phyloP scores from a whole-genome alignment of 1,140 invertebrate genomes.

The Neoseiulus cucumeris region DNA sequence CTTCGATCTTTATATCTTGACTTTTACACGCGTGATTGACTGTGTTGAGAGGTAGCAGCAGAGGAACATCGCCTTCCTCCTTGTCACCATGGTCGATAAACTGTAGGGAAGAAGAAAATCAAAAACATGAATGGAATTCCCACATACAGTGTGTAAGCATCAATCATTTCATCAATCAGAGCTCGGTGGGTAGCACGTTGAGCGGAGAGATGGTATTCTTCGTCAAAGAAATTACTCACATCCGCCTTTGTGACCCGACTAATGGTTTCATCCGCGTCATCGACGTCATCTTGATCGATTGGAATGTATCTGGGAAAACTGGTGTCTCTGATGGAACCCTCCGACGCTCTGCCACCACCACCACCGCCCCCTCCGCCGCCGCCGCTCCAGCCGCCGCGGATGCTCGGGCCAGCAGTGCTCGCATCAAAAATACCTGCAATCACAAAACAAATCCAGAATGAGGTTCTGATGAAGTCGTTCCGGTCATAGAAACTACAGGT shows the following conservation, averaged over 20 bases:
- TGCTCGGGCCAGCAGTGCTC: no score
- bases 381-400: neutral
- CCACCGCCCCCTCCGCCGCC: neutral
- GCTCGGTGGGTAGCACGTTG: neutral
- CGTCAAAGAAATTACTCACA: no score
- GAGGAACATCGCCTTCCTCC: neutral
- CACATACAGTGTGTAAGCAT: neutral
- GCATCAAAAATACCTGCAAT: no score
- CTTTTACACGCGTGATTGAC: neutral
- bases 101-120: neutral
- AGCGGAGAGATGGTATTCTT: neutral
- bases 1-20: no score
- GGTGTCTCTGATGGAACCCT: neutral
- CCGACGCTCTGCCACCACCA: neutral
- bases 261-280: neutral
- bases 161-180: neutral
- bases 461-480: no score
- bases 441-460: no score
- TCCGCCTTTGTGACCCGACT: neutral
- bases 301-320: slow-evolving; percentile 4
- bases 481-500: no score
- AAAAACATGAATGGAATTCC: neutral
- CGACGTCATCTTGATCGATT: neutral
- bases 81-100: neutral
- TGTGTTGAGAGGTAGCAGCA: neutral